These are phyloP conservation scores for Antennarius striatus DNA, from an alignment of 2,113 vertebrate genomes.

Conservation along the genomic window DNA sequence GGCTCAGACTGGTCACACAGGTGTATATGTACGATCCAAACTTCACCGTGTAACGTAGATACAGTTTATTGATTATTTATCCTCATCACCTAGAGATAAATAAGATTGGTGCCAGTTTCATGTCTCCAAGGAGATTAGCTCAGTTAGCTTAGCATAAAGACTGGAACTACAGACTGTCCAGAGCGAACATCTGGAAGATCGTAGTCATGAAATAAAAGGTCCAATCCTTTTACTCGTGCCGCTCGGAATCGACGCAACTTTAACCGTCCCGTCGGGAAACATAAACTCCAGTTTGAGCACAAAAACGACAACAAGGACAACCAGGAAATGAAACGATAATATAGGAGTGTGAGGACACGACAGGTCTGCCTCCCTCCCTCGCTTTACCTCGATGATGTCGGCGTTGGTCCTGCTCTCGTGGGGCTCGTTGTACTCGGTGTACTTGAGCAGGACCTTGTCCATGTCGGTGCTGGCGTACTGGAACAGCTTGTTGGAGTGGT, in stretches of 20 bases:
- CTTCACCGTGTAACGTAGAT: no score
- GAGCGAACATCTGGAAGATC: no score
- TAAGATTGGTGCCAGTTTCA: no score
- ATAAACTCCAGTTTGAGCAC: neutral
- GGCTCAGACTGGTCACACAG: no score
- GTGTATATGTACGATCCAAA: no score
- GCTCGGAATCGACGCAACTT: conserved; percentile 9
- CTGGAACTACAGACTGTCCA: neutral
- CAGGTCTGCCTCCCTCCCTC: neutral
- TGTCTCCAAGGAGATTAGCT: neutral
- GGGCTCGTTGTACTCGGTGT: conserved; percentile 77
- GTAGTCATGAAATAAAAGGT: no score
- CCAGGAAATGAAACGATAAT: no score
- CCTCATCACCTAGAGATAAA: no score
- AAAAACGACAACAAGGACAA: neutral
- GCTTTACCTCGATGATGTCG: conserved; percentile 77
- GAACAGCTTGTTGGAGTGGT: conserved; percentile 78
- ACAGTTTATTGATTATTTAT: no score
- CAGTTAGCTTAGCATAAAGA: neutral
- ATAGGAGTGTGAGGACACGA: neutral
- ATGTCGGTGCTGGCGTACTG: conserved; percentile 78
- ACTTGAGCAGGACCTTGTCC: conserved; percentile 77
- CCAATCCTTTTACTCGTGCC: no score
- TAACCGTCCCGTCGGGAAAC: conserved; percentile 16
- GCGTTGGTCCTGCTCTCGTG: conserved; percentile 77